Percentiles rank a stretch among this genome's conserved stretches.
phyloP scores from a whole-genome alignment of 2,113 vertebrate genomes.

The Guaruba guarouba region DNA sequence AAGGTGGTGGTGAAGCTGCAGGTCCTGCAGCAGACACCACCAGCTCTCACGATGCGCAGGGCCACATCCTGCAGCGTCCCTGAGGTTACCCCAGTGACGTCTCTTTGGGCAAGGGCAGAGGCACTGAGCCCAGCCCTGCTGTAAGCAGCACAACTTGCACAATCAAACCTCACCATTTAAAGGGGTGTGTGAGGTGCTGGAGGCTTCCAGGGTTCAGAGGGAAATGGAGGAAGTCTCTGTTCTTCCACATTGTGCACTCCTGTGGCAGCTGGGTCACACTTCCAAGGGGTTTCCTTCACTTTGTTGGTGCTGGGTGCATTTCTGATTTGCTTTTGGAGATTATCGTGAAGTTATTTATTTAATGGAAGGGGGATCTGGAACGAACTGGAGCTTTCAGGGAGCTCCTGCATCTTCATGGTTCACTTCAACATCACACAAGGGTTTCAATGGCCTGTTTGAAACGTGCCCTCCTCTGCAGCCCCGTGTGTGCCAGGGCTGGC shows the following conservation, averaged over 20 bases:
- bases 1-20: neutral
- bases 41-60: neutral
- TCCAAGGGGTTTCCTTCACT: neutral
- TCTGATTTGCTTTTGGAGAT: neutral
- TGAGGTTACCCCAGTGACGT: neutral
- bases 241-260: accelerated
- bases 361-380: neutral
- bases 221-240: accelerated
- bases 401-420: neutral
- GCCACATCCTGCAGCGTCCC: neutral
- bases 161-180: accelerated
- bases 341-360: neutral
- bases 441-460: neutral
- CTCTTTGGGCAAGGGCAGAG: neutral
- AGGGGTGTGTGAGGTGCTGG: neutral
- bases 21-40: neutral
- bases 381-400: neutral
- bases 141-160: neutral
- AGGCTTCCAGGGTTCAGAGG: accelerated
- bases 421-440: neutral
- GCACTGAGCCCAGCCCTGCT: neutral
- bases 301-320: neutral
- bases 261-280: neutral
- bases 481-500: neutral
- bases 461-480: neutral